These are phyloP conservation scores for Euspilapteryx auroguttella DNA, from an alignment of 2,888 invertebrate genomes.

Conservation along the genomic window DNA sequence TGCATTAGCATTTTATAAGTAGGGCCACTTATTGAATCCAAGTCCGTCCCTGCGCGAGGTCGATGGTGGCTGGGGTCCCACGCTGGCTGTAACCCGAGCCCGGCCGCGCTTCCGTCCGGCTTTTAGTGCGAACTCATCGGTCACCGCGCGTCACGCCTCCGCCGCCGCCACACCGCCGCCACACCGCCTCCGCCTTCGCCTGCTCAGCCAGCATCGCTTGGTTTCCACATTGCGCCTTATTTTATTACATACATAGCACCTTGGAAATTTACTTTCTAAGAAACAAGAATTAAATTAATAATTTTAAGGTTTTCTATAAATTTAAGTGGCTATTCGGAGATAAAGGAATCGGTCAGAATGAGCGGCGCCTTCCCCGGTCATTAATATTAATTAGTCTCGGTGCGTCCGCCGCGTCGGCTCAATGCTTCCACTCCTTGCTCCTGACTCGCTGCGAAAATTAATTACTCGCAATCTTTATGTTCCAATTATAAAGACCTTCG, in stretches of 20 bases:
- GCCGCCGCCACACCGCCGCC: conserved; percentile 5
- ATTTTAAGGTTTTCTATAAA: too few relatives aligned
- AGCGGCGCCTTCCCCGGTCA: conserved; percentile 37
- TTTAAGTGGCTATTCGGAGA: too few relatives aligned
- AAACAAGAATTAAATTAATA: too few relatives aligned
- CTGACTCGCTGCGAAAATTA: conserved; percentile 61
- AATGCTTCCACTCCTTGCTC: conserved; percentile 53
- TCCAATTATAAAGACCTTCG: conserved; percentile 63
- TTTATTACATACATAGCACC: too few relatives aligned
- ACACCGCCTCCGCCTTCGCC: conserved; percentile 6
- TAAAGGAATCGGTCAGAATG: too few relatives aligned
- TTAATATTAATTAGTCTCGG: conserved; percentile 60
- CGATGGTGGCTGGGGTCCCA: conserved; percentile 45
- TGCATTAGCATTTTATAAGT: too few relatives aligned
- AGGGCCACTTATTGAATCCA: too few relatives aligned
- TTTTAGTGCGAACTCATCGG: conserved; percentile 39
- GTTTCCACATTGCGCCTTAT: too few relatives aligned
- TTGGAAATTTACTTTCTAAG: too few relatives aligned
- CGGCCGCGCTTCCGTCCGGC: conserved; percentile 57
- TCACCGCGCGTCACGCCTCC: neutral
- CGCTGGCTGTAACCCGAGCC: conserved; percentile 51
- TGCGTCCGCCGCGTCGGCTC: conserved; percentile 35
- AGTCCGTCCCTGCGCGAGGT: conserved; percentile 29
- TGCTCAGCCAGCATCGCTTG: too few relatives aligned
- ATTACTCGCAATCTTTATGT: conserved; percentile 62